Evolutionary conservation across 1,140 invertebrate genomes (phyloP).

Genomic region (Pollicipes pollicipes): DNA sequence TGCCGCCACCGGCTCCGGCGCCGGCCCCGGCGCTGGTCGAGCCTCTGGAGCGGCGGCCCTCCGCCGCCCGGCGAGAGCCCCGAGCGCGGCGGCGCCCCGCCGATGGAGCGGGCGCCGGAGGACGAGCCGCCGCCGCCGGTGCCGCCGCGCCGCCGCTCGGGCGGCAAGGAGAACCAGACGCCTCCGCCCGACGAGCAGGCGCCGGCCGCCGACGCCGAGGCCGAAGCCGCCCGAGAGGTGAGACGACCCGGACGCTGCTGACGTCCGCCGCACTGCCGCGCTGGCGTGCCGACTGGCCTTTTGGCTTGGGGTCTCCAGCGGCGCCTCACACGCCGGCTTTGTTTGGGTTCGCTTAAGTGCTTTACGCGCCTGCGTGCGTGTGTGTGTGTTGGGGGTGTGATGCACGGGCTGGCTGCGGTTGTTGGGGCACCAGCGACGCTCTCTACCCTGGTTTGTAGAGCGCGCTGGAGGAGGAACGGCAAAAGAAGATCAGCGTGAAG

Average conservation of each 20-base stretch:
- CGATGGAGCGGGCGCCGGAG: background rate
- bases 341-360: too few species aligned
- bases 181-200: constrained; percentile 14
- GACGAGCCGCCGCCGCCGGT: constrained; percentile 26
- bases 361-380: background rate
- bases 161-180: constrained; percentile 29
- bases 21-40: constrained; percentile 16
- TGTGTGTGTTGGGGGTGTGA: background rate
- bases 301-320: background rate
- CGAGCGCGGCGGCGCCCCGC: background rate
- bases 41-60: constrained; percentile 21
- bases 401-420: background rate
- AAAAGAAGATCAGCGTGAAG: constrained; percentile 58
- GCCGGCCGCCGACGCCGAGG: background rate
- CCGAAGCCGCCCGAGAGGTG: constrained; percentile 12
- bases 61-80: background rate
- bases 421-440: constrained; percentile 13
- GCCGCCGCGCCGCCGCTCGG: constrained; percentile 34
- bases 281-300: constrained; percentile 1
- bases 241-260: background rate
- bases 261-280: background rate
- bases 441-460: constrained; percentile 10
- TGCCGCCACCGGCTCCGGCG: constrained; percentile 16
- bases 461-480: constrained; percentile 20
- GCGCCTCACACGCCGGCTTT: background rate